A percentile compares a stretch with the other conserved stretches of the same genome.
Evolutionary conservation across 2,797 vertebrate genomes (phyloP).

Genomic region (Menidia menidia): DNA sequence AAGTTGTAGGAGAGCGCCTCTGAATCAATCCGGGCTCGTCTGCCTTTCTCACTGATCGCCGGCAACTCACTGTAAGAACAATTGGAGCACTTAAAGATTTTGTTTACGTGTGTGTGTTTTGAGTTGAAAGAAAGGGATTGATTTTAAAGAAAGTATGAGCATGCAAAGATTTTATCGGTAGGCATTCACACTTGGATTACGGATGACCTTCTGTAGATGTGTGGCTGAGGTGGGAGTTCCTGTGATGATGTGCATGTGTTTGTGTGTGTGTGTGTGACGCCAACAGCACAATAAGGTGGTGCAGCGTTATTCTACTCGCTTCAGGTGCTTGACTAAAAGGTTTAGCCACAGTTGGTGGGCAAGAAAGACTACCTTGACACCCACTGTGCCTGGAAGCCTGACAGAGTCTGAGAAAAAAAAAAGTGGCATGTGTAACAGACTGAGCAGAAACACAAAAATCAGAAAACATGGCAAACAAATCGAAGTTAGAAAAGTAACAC

Average conservation of each 20-base stretch:
- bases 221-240: conserved; percentile 27
- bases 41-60: conserved; percentile 29
- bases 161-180: conserved; percentile 2
- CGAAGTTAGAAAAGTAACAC: conserved; percentile 13
- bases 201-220: conserved; percentile 47
- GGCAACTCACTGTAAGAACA: conserved; percentile 60
- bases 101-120: conserved; percentile 14
- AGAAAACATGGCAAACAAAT: neutral
- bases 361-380: conserved; percentile 39
- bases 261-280: neutral
- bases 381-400: conserved; percentile 21
- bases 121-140: conserved; percentile 10
- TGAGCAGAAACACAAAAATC: conserved; percentile 3
- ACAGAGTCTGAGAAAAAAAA: conserved; percentile 41
- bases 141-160: conserved; percentile 18
- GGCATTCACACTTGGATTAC: conserved; percentile 23
- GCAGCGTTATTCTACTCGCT: conserved; percentile 44
- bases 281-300: conserved; percentile 14
- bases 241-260: conserved; percentile 13
- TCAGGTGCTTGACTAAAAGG: conserved; percentile 59
- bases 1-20: conserved; percentile 57
- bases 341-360: conserved; percentile 38
- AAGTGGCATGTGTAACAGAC: neutral
- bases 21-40: conserved; percentile 27
- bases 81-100: conserved; percentile 26